Percentiles rank a stretch among this genome's conserved stretches.
phyloP scores from a whole-genome alignment of 2,888 invertebrate species.

The Rotaria macrura region DNA sequence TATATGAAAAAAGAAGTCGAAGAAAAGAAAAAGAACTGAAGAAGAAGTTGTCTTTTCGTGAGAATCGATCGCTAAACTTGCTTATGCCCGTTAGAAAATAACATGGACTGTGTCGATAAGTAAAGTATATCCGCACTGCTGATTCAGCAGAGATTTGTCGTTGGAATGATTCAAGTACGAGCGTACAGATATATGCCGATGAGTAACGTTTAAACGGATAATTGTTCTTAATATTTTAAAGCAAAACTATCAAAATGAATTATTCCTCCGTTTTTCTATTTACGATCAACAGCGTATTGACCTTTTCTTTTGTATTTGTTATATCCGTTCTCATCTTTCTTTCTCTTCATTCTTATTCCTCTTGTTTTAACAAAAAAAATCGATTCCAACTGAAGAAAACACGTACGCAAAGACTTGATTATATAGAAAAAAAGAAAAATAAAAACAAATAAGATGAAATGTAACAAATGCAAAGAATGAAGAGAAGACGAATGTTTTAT shows the following conservation, averaged over 20 bases:
- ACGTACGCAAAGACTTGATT: neutral
- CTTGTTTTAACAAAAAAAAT: neutral
- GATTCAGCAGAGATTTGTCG: no score
- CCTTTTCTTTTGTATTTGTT: neutral
- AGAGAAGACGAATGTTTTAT: neutral
- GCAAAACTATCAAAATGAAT: neutral
- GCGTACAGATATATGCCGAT: no score
- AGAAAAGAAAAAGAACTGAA: neutral
- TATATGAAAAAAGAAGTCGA: no score
- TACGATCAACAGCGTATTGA: neutral
- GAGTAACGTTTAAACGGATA: no score
- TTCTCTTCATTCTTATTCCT: neutral
- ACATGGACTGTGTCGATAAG: no score
- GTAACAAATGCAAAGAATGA: neutral
- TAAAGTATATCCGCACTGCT: no score
- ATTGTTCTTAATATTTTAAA: no score
- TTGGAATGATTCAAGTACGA: no score
- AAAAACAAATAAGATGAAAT: neutral
- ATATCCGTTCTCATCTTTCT: neutral
- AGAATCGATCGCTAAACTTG: no score
- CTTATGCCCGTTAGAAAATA: no score
- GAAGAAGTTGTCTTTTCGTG: neutral
- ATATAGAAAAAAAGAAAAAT: neutral
- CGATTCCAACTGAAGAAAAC: neutral
- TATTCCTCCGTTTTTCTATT: no score